Evolutionary conservation across 2,797 vertebrate species (phyloP).

Genomic region (Centroberyx gerrardi): DNA sequence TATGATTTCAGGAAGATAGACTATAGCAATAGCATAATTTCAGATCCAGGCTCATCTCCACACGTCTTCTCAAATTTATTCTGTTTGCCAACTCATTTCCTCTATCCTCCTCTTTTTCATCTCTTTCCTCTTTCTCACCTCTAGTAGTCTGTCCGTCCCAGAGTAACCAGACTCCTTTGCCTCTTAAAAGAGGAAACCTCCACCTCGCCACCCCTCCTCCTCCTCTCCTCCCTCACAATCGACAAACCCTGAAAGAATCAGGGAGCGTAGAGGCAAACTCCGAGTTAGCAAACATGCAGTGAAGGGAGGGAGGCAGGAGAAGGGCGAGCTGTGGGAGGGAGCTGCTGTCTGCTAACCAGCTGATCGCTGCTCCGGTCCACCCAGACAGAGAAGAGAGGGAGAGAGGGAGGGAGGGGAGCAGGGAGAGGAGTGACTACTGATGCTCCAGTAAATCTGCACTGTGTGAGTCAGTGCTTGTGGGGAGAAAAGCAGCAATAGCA

Average conservation of each 20-base stretch:
- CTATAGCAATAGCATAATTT: background rate
- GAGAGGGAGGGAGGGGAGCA: slow-evolving; percentile 42
- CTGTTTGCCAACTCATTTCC: slow-evolving; percentile 16
- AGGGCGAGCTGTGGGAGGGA: slow-evolving; percentile 33
- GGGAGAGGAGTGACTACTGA: slow-evolving; percentile 78
- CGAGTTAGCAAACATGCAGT: slow-evolving; percentile 43
- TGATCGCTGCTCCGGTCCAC: slow-evolving; percentile 77
- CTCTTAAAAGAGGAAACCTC: slow-evolving; percentile 57
- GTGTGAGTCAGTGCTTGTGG: slow-evolving; percentile 71
- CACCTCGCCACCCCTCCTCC: slow-evolving; percentile 26
- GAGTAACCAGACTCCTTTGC: slow-evolving; percentile 51
- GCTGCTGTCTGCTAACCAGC: slow-evolving; percentile 81
- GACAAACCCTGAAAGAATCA: slow-evolving; percentile 61
- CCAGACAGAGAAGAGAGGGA: slow-evolving; percentile 52
- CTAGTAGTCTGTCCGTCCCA: slow-evolving; percentile 43
- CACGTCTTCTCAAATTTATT: background rate
- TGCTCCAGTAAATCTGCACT: slow-evolving; percentile 75
- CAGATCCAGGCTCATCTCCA: slow-evolving; percentile 1
- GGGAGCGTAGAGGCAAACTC: slow-evolving; percentile 48
- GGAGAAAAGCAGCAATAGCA: slow-evolving; percentile 47
- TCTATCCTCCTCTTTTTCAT: slow-evolving; percentile 32
- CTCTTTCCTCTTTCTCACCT: slow-evolving; percentile 16
- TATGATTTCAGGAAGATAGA: background rate
- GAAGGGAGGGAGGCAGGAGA: slow-evolving; percentile 18
- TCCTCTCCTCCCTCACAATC: slow-evolving; percentile 46